Conservation (phyloP, 2,113 vertebrate genomes). For the Colius striatus region DNA sequence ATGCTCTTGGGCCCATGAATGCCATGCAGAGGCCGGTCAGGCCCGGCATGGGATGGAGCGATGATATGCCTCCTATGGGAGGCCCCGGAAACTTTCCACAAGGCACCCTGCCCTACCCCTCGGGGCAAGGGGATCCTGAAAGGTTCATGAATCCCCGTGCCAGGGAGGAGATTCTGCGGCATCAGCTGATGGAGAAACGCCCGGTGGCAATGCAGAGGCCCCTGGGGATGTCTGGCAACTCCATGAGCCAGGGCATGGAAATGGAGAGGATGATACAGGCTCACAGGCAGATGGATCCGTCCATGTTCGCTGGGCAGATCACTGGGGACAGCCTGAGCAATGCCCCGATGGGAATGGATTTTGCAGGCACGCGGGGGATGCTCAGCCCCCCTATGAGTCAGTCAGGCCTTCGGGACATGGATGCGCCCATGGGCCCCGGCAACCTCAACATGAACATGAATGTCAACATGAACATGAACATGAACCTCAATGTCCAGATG, state of each 20-base stretch:
- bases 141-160: conserved; percentile 84
- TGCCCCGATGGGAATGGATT: conserved; percentile 84
- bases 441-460: conserved; percentile 89
- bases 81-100: conserved; percentile 83
- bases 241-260: conserved; percentile 84
- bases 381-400: conserved; percentile 86
- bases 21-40: conserved; percentile 82
- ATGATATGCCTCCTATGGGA: conserved; percentile 88
- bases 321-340: conserved; percentile 70
- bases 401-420: conserved; percentile 86
- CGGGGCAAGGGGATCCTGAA: conserved; percentile 86
- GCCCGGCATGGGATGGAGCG: conserved; percentile 89
- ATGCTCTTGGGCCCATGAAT: conserved; percentile 83
- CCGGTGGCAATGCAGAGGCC: conserved; percentile 84
- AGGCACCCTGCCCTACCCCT: conserved; percentile 78
- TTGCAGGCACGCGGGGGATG: conserved; percentile 85
- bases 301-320: conserved; percentile 79
- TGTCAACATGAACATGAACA: conserved; percentile 87
- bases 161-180: conserved; percentile 90
- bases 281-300: conserved; percentile 82
- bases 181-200: conserved; percentile 90
- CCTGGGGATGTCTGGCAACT: conserved; percentile 70
- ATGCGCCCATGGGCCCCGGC: conserved; percentile 82
- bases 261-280: conserved; percentile 87
- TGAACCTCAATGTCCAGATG: conserved; percentile 91